phyloP scores from a whole-genome alignment of 2,888 invertebrate genomes.

The Hirtodrosophila cameraria region DNA sequence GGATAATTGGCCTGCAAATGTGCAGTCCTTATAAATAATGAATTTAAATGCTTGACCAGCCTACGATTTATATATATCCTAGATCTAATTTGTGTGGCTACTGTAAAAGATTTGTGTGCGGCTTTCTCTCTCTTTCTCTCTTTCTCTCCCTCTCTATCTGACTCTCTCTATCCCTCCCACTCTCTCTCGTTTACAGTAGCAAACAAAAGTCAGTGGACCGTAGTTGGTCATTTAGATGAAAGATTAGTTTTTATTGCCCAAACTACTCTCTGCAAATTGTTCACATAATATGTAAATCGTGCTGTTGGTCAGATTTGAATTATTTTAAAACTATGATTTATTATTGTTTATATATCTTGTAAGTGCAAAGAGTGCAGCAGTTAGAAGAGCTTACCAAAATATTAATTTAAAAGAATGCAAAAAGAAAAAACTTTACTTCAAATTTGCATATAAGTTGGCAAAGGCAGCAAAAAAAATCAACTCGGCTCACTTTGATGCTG shows the following conservation, averaged over 20 bases:
- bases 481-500: conserved; percentile 54
- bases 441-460: conserved; percentile 57
- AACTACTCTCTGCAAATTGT: conserved; percentile 73
- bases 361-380: background rate
- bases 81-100: conserved; percentile 5
- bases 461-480: conserved; percentile 44
- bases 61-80: background rate
- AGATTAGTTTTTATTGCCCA: conserved; percentile 78
- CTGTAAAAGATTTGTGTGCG: conserved; percentile 45
- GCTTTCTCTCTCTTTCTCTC: conserved; percentile 20
- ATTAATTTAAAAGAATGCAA: conserved; percentile 9
- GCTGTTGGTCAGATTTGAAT: conserved; percentile 45
- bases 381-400: no score
- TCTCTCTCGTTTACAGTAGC: conserved; percentile 35
- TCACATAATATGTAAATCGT: conserved; percentile 75
- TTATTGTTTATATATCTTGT: conserved; percentile 6
- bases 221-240: conserved; percentile 73
- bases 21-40: conserved; percentile 49
- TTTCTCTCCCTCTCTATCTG: no score
- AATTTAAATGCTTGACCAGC: conserved; percentile 48
- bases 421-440: no score
- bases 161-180: background rate
- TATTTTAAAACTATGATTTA: conserved; percentile 59
- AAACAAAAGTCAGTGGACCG: conserved; percentile 63
- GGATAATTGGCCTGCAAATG: conserved; percentile 58